Conservation (phyloP, 1,140 invertebrate species). For the Neodiprion virginianus region DNA sequence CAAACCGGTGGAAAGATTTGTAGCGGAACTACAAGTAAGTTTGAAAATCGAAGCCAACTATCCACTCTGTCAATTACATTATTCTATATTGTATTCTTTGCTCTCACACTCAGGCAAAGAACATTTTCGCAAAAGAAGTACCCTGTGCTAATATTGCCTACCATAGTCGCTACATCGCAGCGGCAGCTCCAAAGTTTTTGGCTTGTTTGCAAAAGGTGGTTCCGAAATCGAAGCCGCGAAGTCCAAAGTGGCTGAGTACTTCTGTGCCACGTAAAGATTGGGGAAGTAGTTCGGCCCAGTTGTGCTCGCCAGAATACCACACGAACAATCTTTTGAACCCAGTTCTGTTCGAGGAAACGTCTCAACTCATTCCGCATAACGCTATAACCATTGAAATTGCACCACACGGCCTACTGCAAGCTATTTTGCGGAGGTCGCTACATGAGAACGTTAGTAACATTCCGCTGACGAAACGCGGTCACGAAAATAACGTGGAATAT, state of each 20-base stretch:
- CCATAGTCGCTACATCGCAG: conserved; percentile 73
- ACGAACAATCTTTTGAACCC: conserved; percentile 88
- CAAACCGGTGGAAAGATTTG: conserved; percentile 56
- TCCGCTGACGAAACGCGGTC: conserved; percentile 78
- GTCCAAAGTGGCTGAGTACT: conserved; percentile 84
- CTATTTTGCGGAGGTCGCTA: conserved; percentile 70
- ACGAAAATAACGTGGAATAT: conserved; percentile 74
- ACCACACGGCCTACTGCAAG: conserved; percentile 79
- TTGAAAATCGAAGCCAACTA: background rate
- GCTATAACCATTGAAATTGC: conserved; percentile 85
- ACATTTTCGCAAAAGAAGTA: conserved; percentile 79
- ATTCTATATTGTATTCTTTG: background rate
- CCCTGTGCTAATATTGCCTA: conserved; percentile 75
- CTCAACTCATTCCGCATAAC: conserved; percentile 77
- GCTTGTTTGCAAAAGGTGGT: conserved; percentile 76
- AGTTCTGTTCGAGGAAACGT: conserved; percentile 87
- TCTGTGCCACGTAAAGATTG: conserved; percentile 82
- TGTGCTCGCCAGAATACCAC: conserved; percentile 90
- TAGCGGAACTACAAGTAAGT: conserved; percentile 57
- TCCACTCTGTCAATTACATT: background rate
- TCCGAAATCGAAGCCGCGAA: conserved; percentile 72
- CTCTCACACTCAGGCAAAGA: conserved; percentile 66
- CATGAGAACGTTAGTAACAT: conserved; percentile 70
- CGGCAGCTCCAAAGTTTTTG: conserved; percentile 73
- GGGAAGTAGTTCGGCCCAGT: conserved; percentile 70